phyloP scores from a whole-genome alignment of 92 coral and sea anemone genomes.

The Siderastrea siderea region DNA sequence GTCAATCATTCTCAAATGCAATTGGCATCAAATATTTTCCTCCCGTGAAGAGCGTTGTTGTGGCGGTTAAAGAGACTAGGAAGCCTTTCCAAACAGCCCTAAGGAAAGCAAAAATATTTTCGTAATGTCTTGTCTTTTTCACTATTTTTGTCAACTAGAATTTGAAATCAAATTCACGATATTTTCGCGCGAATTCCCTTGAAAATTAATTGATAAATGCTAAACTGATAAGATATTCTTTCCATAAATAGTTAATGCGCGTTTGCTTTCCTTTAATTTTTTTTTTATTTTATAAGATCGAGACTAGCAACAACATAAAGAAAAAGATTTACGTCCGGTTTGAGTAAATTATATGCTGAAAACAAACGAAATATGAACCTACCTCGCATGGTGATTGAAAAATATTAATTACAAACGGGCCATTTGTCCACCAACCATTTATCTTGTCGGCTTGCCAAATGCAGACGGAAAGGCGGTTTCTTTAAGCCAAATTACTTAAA shows the following conservation, averaged over 20 bases:
- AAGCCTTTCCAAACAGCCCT: not conserved
- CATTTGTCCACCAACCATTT: not conserved
- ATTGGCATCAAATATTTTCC: conserved; percentile 21
- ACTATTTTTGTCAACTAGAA: not conserved
- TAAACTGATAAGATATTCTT: not conserved
- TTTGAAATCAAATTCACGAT: not conserved
- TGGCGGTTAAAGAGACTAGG: not conserved
- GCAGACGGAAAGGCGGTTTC: not conserved
- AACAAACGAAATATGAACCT: not conserved
- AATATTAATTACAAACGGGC: not conserved
- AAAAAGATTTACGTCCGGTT: not conserved
- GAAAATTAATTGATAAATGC: conserved; percentile 4
- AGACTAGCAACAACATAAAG: not conserved
- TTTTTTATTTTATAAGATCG: not conserved
- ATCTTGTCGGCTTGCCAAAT: not conserved
- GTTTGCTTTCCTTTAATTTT: not conserved
- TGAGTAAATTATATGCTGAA: not conserved
- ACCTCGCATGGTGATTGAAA: not conserved
- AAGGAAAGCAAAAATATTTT: not conserved
- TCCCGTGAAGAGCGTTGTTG: not conserved
- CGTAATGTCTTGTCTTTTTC: not conserved
- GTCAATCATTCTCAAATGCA: conserved; percentile 8
- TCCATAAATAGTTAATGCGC: conserved; percentile 25
- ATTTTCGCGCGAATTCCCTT: not conserved
- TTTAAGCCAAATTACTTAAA: not conserved